Percentiles rank a stretch among this genome's conserved stretches.
These are phyloP conservation scores for Melanostoma scalare DNA, from an alignment of 2,888 invertebrate genomes.

Conservation along the genomic window DNA sequence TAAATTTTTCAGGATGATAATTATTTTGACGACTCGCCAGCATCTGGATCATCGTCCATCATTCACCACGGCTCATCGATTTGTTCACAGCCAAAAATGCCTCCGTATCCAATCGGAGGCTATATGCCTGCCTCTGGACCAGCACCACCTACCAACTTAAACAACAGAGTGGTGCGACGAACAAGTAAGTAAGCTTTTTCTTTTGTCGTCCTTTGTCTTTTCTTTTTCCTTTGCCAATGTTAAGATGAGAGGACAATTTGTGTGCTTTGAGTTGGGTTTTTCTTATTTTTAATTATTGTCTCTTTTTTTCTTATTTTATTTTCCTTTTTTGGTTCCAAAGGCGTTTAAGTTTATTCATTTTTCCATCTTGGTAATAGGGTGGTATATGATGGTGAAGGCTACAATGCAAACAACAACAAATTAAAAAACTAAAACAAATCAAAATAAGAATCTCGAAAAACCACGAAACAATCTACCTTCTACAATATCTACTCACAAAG, in stretches of 20 bases:
- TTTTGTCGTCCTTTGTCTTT: not conserved
- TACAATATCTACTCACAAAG: constrained; percentile 7
- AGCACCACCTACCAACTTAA: constrained; percentile 72
- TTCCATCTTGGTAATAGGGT: constrained; percentile 51
- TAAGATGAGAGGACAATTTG: constrained; percentile 10
- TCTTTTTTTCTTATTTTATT: constrained; percentile 51
- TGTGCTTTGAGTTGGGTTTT: constrained; percentile 29
- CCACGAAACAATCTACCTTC: not conserved
- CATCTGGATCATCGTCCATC: constrained; percentile 73
- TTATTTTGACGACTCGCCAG: constrained; percentile 77
- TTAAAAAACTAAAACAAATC: constrained; percentile 21
- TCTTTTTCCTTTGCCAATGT: constrained; percentile 21
- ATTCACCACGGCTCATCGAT: constrained; percentile 73
- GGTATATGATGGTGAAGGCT: constrained; percentile 62
- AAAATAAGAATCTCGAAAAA: constrained; percentile 17
- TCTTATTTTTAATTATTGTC: constrained; percentile 30
- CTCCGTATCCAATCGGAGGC: constrained; percentile 80
- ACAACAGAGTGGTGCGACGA: constrained; percentile 79
- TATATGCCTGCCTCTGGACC: constrained; percentile 77
- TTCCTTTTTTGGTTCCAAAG: constrained; percentile 57
- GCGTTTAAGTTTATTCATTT: constrained; percentile 75
- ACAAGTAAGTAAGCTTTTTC: constrained; percentile 80
- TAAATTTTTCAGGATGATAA: constrained; percentile 77
- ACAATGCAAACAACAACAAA: constrained; percentile 31
- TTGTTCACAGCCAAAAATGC: constrained; percentile 81